Evolutionary conservation across 2,888 invertebrate species (phyloP).

Genomic region (Mactromeris polynyma): DNA sequence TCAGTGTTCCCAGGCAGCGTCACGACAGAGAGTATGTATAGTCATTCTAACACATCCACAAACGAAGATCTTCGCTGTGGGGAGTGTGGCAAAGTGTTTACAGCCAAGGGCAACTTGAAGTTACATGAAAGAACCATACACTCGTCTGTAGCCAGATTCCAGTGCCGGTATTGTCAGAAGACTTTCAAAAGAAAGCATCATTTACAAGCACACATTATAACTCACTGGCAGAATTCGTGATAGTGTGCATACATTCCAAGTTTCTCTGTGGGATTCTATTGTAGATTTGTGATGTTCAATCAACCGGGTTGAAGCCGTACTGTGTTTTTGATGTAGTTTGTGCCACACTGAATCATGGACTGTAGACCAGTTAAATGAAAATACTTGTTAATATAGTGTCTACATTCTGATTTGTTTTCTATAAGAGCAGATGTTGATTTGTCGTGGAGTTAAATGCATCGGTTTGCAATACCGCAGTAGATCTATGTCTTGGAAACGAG

Average conservation of each 20-base stretch:
- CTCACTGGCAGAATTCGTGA: slow-evolving; percentile 9
- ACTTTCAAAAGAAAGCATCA: slow-evolving; percentile 37
- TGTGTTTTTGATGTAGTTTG: too few species aligned
- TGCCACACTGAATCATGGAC: too few species aligned
- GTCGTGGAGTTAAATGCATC: too few species aligned
- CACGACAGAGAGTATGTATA: neutral
- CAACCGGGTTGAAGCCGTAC: too few species aligned
- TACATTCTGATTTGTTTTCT: too few species aligned
- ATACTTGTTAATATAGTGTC: too few species aligned
- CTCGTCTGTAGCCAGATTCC: neutral
- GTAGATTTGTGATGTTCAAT: too few species aligned
- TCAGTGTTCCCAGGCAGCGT: neutral
- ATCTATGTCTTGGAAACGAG: too few species aligned
- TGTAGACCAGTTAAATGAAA: too few species aligned
- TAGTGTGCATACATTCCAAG: neutral
- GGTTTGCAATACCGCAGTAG: too few species aligned
- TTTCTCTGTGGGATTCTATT: too few species aligned
- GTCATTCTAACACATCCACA: neutral
- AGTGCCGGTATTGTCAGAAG: slow-evolving; percentile 20
- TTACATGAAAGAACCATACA: slow-evolving; percentile 34
- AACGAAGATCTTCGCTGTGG: slow-evolving; percentile 25
- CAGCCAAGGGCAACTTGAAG: slow-evolving; percentile 32
- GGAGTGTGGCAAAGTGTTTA: slow-evolving; percentile 40
- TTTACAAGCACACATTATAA: slow-evolving; percentile 27
- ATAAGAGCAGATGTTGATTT: too few species aligned